Evolutionary conservation across 2,113 vertebrate species (phyloP).

Genomic region (Saccopteryx bilineata): DNA sequence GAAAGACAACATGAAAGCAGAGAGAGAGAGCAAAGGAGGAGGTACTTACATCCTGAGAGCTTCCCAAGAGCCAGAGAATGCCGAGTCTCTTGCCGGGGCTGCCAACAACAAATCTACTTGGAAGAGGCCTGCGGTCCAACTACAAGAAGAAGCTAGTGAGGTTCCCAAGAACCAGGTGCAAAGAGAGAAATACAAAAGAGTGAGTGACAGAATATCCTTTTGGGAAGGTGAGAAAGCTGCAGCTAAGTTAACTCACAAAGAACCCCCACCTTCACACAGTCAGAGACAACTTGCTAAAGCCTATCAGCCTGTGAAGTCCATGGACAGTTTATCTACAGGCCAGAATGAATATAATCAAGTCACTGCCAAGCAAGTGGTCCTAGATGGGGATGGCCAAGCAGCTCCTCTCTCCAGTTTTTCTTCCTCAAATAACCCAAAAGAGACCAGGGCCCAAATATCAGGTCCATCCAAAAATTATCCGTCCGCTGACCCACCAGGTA

Average conservation of each 20-base stretch:
- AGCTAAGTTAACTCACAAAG: conserved; percentile 64
- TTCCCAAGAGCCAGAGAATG: conserved; percentile 31
- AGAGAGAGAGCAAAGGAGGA: conserved; percentile 32
- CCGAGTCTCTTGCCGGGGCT: neutral
- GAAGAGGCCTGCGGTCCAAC: conserved; percentile 46
- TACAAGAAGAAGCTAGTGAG: conserved; percentile 48
- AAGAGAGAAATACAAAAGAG: conserved; percentile 83
- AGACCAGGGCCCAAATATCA: conserved; percentile 50
- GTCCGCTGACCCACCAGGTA: conserved; percentile 46
- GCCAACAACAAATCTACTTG: neutral
- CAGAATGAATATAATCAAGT: conserved; percentile 68
- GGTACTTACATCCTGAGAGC: neutral
- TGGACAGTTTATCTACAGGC: neutral
- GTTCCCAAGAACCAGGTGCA: conserved; percentile 65
- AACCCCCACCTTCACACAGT: neutral
- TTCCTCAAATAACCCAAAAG: conserved; percentile 67
- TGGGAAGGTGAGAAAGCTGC: conserved; percentile 92
- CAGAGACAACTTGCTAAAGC: neutral
- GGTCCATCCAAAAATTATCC: conserved; percentile 71
- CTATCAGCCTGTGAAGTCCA: neutral
- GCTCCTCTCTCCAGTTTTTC: conserved; percentile 51
- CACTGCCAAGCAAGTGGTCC: conserved; percentile 70
- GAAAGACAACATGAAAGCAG: neutral
- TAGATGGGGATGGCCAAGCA: conserved; percentile 62
- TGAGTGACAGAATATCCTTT: conserved; percentile 93